These are phyloP conservation scores for Copidosoma floridanum DNA, from an alignment of 1,140 invertebrate genomes.

Conservation along the genomic window DNA sequence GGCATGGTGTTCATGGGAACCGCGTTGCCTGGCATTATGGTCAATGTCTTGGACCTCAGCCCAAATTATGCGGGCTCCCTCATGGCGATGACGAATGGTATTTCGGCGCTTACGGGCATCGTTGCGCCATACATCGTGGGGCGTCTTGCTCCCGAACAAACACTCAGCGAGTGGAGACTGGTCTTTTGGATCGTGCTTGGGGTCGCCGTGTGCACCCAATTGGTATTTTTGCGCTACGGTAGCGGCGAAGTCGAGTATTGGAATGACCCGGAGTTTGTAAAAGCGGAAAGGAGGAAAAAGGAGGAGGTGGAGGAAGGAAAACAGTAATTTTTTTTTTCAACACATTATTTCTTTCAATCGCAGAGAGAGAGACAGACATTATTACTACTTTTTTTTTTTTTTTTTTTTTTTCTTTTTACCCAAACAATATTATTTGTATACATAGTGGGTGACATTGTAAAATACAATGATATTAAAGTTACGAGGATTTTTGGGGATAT, in stretches of 20 bases:
- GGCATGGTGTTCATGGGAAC: constrained; percentile 69
- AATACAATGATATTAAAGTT: too few species aligned
- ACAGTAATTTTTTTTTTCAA: not conserved
- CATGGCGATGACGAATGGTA: constrained; percentile 77
- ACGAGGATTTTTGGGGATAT: too few species aligned
- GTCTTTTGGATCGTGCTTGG: constrained; percentile 81
- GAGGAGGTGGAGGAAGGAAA: constrained; percentile 6
- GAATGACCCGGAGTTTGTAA: constrained; percentile 57
- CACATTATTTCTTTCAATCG: too few species aligned
- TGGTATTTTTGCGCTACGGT: constrained; percentile 70
- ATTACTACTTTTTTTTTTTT: too few species aligned
- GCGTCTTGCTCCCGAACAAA: constrained; percentile 56
- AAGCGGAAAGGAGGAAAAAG: constrained; percentile 19
- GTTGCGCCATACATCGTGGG: constrained; percentile 62
- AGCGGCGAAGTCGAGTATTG: constrained; percentile 73
- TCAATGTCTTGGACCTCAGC: constrained; percentile 77
- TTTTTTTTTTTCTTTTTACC: too few species aligned
- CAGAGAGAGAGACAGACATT: too few species aligned
- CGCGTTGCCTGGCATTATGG: constrained; percentile 60
- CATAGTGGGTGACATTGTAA: too few species aligned
- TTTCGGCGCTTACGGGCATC: constrained; percentile 73
- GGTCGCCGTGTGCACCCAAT: constrained; percentile 70
- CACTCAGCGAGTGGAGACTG: constrained; percentile 72
- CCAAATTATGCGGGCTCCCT: constrained; percentile 75
- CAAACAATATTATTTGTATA: too few species aligned